A percentile compares a stretch with the other conserved stretches of the same genome.
These are phyloP conservation scores for Lemur catta DNA, from an alignment of 2,797 vertebrate species.

Conservation along the genomic window DNA sequence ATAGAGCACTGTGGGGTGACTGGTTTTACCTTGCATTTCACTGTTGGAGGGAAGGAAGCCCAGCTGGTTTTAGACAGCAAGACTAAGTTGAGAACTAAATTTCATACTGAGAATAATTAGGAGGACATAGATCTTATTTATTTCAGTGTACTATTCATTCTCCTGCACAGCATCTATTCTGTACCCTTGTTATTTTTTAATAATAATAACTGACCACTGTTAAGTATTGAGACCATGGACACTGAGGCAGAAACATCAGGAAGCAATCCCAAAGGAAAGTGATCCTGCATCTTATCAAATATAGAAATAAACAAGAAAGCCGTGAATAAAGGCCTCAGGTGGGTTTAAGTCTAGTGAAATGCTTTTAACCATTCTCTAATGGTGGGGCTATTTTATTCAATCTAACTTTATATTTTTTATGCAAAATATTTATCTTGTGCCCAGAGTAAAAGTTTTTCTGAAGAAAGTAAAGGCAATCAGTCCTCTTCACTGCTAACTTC, in stretches of 20 bases:
- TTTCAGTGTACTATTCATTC: constrained; percentile 64
- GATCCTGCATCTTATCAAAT: not conserved
- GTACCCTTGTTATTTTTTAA: not conserved
- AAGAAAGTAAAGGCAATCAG: not conserved
- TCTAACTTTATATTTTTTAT: not conserved
- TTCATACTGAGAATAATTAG: constrained; percentile 81
- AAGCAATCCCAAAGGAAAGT: not conserved
- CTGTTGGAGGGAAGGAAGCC: constrained; percentile 74
- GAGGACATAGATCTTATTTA: constrained; percentile 70
- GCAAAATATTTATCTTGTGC: not conserved
- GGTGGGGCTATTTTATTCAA: not conserved
- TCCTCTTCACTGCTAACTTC: not conserved
- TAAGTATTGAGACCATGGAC: not conserved
- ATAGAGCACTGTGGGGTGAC: constrained; percentile 26
- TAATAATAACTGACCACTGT: not conserved
- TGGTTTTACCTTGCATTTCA: constrained; percentile 62
- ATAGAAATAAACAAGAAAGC: not conserved
- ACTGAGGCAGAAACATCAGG: not conserved
- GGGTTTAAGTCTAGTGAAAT: not conserved
- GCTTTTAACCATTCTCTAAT: not conserved
- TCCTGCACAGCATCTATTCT: constrained; percentile 49
- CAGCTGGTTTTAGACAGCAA: constrained; percentile 82
- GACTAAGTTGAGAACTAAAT: constrained; percentile 74
- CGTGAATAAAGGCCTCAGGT: not conserved
- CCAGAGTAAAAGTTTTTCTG: not conserved